A percentile compares a stretch with the other conserved stretches of the same genome.
Evolutionary conservation across 2,113 vertebrate genomes (phyloP).

Genomic region (Syrmaticus mikado): DNA sequence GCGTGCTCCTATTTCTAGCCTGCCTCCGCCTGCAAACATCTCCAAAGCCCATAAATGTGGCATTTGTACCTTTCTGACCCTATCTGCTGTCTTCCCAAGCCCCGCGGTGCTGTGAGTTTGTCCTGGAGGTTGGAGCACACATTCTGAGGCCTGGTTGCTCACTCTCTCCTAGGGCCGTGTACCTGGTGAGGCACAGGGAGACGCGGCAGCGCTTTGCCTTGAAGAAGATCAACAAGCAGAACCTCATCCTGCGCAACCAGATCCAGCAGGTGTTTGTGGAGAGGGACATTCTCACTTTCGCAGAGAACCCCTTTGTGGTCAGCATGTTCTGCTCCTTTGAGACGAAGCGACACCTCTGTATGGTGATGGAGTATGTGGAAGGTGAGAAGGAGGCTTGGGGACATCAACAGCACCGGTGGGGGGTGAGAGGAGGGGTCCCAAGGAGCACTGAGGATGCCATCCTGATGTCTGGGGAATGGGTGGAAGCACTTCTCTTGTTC

Average conservation of each 20-base stretch:
- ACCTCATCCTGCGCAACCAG: conserved; percentile 95
- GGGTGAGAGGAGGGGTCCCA: too few relatives aligned
- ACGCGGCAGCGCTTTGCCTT: conserved; percentile 95
- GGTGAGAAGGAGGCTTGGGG: conserved; percentile 66
- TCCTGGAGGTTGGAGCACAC: not conserved
- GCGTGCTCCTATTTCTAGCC: not conserved
- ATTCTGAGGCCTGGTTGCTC: fast-evolving
- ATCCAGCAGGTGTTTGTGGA: conserved; percentile 99
- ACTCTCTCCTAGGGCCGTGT: conserved; percentile 84
- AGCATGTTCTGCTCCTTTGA: conserved; percentile 99
- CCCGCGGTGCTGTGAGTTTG: fast-evolving
- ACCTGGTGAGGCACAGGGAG: conserved; percentile 93
- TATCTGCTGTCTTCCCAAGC: fast-evolving
- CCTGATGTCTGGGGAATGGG: not conserved
- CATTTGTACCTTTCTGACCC: not conserved
- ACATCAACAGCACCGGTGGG: not conserved
- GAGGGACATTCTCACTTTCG: conserved; percentile 96
- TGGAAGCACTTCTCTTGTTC: not conserved
- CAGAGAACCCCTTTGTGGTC: conserved; percentile 97
- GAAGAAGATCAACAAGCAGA: conserved; percentile 99
- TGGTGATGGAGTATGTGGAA: conserved; percentile 99
- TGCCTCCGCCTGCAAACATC: fast-evolving
- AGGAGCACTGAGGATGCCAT: not conserved
- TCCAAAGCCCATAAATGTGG: not conserved
- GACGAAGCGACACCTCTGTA: conserved; percentile 93